Percentiles rank a stretch among this genome's conserved stretches.
phyloP scores from a whole-genome alignment of 2,888 invertebrate genomes.

The Notocelia uddmanniana region DNA sequence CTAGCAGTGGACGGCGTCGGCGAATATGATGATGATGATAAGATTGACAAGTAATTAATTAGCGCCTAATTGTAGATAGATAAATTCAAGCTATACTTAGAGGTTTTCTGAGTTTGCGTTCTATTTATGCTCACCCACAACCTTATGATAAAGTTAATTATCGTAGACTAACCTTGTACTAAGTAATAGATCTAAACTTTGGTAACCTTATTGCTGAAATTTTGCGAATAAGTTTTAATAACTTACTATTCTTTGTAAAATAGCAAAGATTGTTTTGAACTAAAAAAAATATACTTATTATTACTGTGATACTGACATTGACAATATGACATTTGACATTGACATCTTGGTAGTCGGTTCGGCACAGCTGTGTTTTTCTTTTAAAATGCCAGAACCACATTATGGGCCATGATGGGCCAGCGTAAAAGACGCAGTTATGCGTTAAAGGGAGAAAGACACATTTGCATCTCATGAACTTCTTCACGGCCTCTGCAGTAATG shows the following conservation, averaged over 20 bases:
- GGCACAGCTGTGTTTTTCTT: neutral
- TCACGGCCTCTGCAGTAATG: too few relatives aligned
- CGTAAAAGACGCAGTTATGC: too few relatives aligned
- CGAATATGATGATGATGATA: too few relatives aligned
- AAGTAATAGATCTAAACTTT: neutral
- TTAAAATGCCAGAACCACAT: too few relatives aligned
- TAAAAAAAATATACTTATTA: neutral
- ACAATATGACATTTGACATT: constrained; percentile 16
- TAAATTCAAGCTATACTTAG: neutral
- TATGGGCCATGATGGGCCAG: too few relatives aligned
- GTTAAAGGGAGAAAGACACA: too few relatives aligned
- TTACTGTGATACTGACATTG: too few relatives aligned
- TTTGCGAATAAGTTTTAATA: too few relatives aligned
- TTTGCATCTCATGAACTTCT: too few relatives aligned
- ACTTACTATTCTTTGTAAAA: too few relatives aligned
- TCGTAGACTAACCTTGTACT: constrained; percentile 58
- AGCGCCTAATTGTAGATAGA: neutral
- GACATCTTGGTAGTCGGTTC: neutral
- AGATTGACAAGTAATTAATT: too few relatives aligned
- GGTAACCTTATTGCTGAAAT: neutral
- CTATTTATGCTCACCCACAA: constrained; percentile 79
- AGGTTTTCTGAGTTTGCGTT: constrained; percentile 46
- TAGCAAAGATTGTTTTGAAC: neutral
- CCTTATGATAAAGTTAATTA: constrained; percentile 89
- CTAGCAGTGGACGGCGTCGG: neutral